Evolutionary conservation across 2,113 vertebrate species (phyloP), one percentile per base, ranked within the genome.

Genomic region (Danionella cerebrum): DNA sequence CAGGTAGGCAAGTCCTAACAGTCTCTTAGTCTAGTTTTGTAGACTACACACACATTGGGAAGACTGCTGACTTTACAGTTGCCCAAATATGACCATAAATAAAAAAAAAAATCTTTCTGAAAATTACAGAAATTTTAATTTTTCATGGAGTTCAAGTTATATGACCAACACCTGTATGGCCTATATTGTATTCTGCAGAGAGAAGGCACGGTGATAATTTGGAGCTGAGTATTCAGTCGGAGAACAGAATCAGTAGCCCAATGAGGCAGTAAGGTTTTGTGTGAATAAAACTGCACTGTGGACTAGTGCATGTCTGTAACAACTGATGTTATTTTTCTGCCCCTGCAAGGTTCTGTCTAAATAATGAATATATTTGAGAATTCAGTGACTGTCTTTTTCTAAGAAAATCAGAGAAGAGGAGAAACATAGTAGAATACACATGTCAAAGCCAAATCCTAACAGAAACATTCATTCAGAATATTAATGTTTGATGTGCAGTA

Each of bases 351-450:
- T 19, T 31, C 27, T 35, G 44, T 27, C 53, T 69, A 35, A 70
- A 74, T 74, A 66, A 74, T 74, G 47, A 68, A 70, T 74, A 62
- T 33, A 19, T 35, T 11, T 57, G 33, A 25, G 58, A 53, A 74
- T 42, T 38, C 21, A 65, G 53, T 19, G 45, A 44, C 54, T 70
- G 60, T 50, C 39, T 47, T 62, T 62, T 63, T 69, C 41, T 57
- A 42, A 57, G 50, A 13, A 57, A 5, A 42, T 38, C 21, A 47
- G 21, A 29, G 19, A 71, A 12, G 35, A 55, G 53, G 57, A 19
- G 31, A 63, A 68, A 38, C 59, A 42, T 16, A 62, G n/a, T 54
- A 13, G 42, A 51, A 29, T 27, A 31, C 22, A 5, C 41, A 5
- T 53, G 45, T 33, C 4, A 39, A n/a, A n/a, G 57, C 22, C 16